Percentiles rank a stretch among this genome's conserved stretches.
phyloP scores from a whole-genome alignment of 2,797 vertebrate species.

The Sebastolobus altivelis region DNA sequence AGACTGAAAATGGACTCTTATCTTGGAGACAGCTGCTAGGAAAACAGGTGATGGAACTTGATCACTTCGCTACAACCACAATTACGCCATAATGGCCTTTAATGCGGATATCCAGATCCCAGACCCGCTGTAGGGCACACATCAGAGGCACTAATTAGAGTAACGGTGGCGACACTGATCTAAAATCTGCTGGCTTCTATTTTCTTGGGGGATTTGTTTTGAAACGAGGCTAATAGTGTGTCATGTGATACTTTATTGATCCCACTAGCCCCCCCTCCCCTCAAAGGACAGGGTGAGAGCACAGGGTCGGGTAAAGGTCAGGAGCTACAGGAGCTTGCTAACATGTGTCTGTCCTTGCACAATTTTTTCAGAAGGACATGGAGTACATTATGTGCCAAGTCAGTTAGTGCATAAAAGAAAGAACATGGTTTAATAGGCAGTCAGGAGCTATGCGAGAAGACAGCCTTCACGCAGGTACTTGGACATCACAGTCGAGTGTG shows the following conservation, averaged over 20 bases:
- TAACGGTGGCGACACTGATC: slow-evolving; percentile 28
- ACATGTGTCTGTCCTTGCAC: background rate
- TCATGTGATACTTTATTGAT: slow-evolving; percentile 45
- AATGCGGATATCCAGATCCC: slow-evolving; percentile 42
- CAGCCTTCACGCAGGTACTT: slow-evolving; percentile 48
- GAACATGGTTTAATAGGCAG: slow-evolving; percentile 13
- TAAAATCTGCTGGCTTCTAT: slow-evolving; percentile 14
- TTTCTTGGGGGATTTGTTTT: slow-evolving; percentile 26
- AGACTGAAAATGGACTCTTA: slow-evolving; percentile 52
- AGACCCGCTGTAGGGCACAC: slow-evolving; percentile 38
- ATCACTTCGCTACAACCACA: slow-evolving; percentile 56
- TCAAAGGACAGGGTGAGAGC: slow-evolving; percentile 1
- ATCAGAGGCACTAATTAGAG: slow-evolving; percentile 46
- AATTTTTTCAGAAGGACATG: background rate
- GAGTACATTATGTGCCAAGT: background rate
- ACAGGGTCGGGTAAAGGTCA: slow-evolving; percentile 14
- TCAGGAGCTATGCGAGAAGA: slow-evolving; percentile 26
- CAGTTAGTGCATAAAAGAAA: slow-evolving; percentile 4
- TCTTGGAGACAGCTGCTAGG: slow-evolving; percentile 54
- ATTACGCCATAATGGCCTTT: slow-evolving; percentile 55
- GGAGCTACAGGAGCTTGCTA: slow-evolving; percentile 9
- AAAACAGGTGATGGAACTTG: slow-evolving; percentile 60
- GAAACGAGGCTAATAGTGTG: slow-evolving; percentile 27
- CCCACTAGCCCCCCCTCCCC: background rate
- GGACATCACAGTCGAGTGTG: slow-evolving; percentile 65